Evolutionary conservation across 2,888 invertebrate genomes (phyloP).

Genomic region (Zygothrica quintamaculata): DNA sequence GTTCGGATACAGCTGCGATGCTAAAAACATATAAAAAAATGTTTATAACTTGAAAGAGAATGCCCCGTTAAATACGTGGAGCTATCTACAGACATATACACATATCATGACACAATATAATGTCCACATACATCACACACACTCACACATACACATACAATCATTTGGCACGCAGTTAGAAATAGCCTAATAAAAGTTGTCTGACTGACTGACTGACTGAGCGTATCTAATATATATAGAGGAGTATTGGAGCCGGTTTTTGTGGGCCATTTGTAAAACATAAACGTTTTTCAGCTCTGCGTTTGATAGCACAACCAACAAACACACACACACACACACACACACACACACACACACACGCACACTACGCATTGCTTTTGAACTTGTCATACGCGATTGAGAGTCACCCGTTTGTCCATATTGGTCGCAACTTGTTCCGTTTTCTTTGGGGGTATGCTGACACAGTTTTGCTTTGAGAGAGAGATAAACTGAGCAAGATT

Average conservation of each 20-base stretch:
- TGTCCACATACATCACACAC: slow-evolving; percentile 31
- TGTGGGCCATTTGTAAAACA: slow-evolving; percentile 59
- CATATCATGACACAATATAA: slow-evolving; percentile 51
- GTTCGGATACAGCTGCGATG: slow-evolving; percentile 11
- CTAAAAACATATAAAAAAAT: slow-evolving; percentile 45
- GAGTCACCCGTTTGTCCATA: slow-evolving; percentile 63
- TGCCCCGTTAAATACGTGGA: slow-evolving; percentile 79
- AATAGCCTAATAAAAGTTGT: slow-evolving; percentile 71
- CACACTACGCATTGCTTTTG: slow-evolving; percentile 48
- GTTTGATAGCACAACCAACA: slow-evolving; percentile 33
- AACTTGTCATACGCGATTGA: slow-evolving; percentile 75
- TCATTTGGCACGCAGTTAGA: slow-evolving; percentile 57
- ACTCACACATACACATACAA: slow-evolving; percentile 12
- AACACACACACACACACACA: slow-evolving; percentile 37
- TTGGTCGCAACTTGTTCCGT: slow-evolving; percentile 71
- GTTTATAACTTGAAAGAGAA: slow-evolving; percentile 61
- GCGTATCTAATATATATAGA: slow-evolving; percentile 33
- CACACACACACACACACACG: slow-evolving; percentile 7
- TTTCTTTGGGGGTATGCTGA: slow-evolving; percentile 66
- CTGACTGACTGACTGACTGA: slow-evolving; percentile 51
- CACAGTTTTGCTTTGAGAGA: slow-evolving; percentile 60
- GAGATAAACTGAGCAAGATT: too few relatives aligned
- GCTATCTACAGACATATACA: slow-evolving; percentile 44
- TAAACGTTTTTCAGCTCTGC: slow-evolving; percentile 40
- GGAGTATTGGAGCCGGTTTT: slow-evolving; percentile 75